phyloP scores from a whole-genome alignment of 2,888 invertebrate species.

The Rhagium mordax region DNA sequence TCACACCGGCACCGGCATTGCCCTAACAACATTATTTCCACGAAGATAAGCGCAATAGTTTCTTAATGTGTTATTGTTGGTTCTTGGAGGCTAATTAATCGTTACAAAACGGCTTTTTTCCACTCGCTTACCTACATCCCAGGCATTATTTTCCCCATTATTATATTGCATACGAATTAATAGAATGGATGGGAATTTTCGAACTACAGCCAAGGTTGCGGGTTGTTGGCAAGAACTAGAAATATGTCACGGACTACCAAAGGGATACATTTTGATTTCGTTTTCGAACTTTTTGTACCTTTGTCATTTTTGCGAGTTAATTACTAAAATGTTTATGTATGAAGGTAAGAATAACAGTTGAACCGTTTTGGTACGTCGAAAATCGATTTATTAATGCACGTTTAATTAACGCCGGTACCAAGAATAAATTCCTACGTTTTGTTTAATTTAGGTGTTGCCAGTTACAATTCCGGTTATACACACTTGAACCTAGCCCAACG shows the following conservation, averaged over 20 bases:
- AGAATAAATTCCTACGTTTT: background rate
- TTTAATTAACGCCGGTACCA: background rate
- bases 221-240: background rate
- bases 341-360: too few relatives aligned
- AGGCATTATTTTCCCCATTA: constrained; percentile 20
- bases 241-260: background rate
- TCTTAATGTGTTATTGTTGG: constrained; percentile 22
- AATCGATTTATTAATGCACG: background rate
- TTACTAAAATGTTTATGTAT: too few relatives aligned
- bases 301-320: too few relatives aligned
- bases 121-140: constrained; percentile 29
- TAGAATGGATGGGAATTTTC: constrained; percentile 14
- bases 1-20: background rate
- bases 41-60: constrained; percentile 16
- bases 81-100: constrained; percentile 19
- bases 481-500: background rate
- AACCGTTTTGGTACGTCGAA: too few relatives aligned
- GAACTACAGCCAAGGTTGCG: background rate
- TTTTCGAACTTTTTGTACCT: too few relatives aligned
- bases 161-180: background rate
- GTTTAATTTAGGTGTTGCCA: background rate
- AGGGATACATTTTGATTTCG: too few relatives aligned
- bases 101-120: constrained; percentile 29
- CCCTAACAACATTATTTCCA: constrained; percentile 13
- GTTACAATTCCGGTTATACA: background rate